A percentile compares a stretch with the other conserved stretches of the same genome.
These are phyloP conservation scores for Lomographa bimaculata DNA, from an alignment of 2,888 invertebrate species.

Conservation along the genomic window DNA sequence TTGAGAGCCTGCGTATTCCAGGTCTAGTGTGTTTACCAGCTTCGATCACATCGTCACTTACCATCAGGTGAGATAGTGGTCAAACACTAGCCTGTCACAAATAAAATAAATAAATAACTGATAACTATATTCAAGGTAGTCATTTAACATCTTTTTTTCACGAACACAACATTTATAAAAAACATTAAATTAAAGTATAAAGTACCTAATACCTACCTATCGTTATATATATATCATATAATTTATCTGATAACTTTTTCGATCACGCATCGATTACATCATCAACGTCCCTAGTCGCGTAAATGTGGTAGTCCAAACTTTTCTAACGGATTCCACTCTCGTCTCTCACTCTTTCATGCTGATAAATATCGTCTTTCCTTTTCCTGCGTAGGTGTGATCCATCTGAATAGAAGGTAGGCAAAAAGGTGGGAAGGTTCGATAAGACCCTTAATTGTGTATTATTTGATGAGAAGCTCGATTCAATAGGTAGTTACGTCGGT, in stretches of 20 bases:
- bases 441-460: conserved; percentile 31
- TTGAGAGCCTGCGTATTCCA: no score
- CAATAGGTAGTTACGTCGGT: conserved; percentile 10
- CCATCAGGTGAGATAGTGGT: no score
- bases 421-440: conserved; percentile 21
- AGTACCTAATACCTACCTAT: no score
- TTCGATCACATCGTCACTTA: no score
- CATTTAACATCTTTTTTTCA: no score
- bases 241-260: neutral
- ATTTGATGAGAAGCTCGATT: conserved; percentile 16
- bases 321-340: conserved; percentile 70
- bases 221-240: no score
- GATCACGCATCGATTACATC: conserved; percentile 11
- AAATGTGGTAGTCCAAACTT: conserved; percentile 75
- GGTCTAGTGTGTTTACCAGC: no score
- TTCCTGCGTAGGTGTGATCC: conserved; percentile 63
- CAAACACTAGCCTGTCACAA: no score
- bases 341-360: conserved; percentile 38
- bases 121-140: no score
- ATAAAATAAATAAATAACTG: no score
- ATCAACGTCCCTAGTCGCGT: conserved; percentile 63
- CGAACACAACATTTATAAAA: no score
- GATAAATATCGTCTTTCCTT: conserved; percentile 39
- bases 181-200: no score
- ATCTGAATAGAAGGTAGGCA: conserved; percentile 47